Base-by-base conservation (phyloP, 2,113 vertebrate genomes). In the Porphyrio hochstetteri region DNA sequence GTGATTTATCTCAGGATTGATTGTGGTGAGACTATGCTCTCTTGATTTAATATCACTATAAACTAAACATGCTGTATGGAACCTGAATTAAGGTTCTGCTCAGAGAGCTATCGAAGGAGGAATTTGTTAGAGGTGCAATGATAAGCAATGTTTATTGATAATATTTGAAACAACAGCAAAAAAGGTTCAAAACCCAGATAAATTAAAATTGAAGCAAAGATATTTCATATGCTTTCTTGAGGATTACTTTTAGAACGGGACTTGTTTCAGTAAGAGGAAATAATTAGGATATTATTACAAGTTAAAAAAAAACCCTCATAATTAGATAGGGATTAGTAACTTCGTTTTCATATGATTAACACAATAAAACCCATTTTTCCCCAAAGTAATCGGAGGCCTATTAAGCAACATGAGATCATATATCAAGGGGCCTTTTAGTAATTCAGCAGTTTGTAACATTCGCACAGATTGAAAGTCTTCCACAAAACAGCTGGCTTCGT, bases 311-410 rank as follows among this genome's bases (percentile, higher is more conserved):
- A 33, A 2, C 91, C 81, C 33, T 86, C 65, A 46, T 94, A 97
- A 96, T 90, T 94, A 95, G 95, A 86, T 96, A 92, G 88, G 91
- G 96, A 96, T 96, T 97, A 94, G 92, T 92, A 95, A 96, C 90
- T 96, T 96, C 69, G 10, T 96, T 96, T 87, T 96, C 91, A 83
- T 94, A 97, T 96, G 81, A 96, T 97, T 97, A 97, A 97, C 92
- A 96, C 89, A 97, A 95, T 96, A 95, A 79, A 92, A 40, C 21
- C 52, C 88, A 78, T 78, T 88, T 95, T 96, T 57, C 95, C 94
- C 91, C 82, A 84, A 93, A 90, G 87, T 93, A 90, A 97, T 95
- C 56, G 36, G 42, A 91, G 68, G 69, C 90, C 76, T 96, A 88
- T 96, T 95, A 93, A 95, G 85, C 95, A 92, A 92, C 90, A 72